Evolutionary conservation across 2,797 vertebrate genomes (phyloP), one percentile per base, ranked within the genome.

Genomic region (Moxostoma hubbsi): DNA sequence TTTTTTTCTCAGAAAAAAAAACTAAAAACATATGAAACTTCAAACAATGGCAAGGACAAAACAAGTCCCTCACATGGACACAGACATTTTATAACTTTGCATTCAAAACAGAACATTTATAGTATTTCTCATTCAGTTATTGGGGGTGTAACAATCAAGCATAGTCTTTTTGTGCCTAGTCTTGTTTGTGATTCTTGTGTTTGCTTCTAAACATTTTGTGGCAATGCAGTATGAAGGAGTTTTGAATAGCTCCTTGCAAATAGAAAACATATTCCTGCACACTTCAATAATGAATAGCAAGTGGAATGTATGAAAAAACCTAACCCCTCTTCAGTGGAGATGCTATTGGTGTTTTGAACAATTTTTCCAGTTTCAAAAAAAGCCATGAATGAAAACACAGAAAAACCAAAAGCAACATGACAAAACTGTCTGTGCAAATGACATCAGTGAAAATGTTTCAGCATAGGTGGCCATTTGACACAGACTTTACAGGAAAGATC

Each of bases 1-100:
- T 36, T 36, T 4, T 36, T 36, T 36, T 24, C 24, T 24, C 16
- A 67, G n/a, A 50, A 50, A 36, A 59, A 70, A 24, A n/a, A n/a
- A 68, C 46, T 70, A 64, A 15, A 64, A 12, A 63, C 9, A 46
- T 36, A 3, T 45, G 24, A 51, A 64, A 61, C 47, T 47, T 63
- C 66, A 36, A 53, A 73, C 53, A 53, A 51, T 57, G 16, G 7
- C 49, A 67, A 53, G 5, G 8, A 46, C 18, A 18, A 13, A 66
- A 49, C 15, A 36, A 64, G 36, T 54, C 36, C 54, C 47, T 51
- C 53, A 45, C n/a, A 51, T 47, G 59, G 51, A n/a, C 36, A 7
- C 16, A 54, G 63, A 66, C 57, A 71, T 64, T 72, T 49, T 54
- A 66, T 36, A 61, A 59, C 55, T 76, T 55, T 18, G 58, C 15